These are phyloP conservation scores for Mellilla xanthometata DNA, from an alignment of 2,888 invertebrate species.

Conservation along the genomic window DNA sequence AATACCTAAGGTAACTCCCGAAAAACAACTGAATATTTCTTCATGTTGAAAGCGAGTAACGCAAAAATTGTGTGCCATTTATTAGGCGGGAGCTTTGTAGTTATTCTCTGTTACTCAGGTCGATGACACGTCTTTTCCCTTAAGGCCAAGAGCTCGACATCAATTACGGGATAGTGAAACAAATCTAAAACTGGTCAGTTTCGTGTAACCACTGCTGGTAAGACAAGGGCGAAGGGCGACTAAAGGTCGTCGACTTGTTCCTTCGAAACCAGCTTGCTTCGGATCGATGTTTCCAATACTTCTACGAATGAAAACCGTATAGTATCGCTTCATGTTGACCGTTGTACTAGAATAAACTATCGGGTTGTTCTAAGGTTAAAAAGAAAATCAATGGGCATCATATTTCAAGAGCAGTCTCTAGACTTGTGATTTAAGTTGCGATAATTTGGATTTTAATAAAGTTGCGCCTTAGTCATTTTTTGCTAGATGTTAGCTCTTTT, in stretches of 20 bases:
- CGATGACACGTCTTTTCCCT: neutral
- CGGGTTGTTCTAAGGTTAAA: neutral
- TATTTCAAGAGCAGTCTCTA: too few species aligned
- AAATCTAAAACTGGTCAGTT: slow-evolving; percentile 9
- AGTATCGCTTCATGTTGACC: slow-evolving; percentile 13
- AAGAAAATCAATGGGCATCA: too few species aligned
- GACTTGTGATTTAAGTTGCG: too few species aligned
- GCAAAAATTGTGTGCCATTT: too few species aligned
- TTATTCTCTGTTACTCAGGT: neutral
- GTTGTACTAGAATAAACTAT: slow-evolving; percentile 6
- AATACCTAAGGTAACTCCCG: too few species aligned
- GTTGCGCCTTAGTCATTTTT: too few species aligned
- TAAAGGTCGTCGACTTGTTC: slow-evolving; percentile 24
- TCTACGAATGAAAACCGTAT: slow-evolving; percentile 11
- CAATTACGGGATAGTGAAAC: slow-evolving; percentile 1
- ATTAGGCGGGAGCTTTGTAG: too few species aligned
- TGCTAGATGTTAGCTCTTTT: too few species aligned
- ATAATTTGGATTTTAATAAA: too few species aligned
- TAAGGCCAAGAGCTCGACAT: neutral
- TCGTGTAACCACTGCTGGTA: neutral
- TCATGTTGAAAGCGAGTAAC: too few species aligned
- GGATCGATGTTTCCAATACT: slow-evolving; percentile 18
- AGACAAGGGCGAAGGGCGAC: slow-evolving; percentile 27
- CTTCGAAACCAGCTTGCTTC: slow-evolving; percentile 18
- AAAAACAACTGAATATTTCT: too few species aligned